phyloP scores from a whole-genome alignment of 2,113 vertebrate genomes.

The Cottus gobio region DNA sequence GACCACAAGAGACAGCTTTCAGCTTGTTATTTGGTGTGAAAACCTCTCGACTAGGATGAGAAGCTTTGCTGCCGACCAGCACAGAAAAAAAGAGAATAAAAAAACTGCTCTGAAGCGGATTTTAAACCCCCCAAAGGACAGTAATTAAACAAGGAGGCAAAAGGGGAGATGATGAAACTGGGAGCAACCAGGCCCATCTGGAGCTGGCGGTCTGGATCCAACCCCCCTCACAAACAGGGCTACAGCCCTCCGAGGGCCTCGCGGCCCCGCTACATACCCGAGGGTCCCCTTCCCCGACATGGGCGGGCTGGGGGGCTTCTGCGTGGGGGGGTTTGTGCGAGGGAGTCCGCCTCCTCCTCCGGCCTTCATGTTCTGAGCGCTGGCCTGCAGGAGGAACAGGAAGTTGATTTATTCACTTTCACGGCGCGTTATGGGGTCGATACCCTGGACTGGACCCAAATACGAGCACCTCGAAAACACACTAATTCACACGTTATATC shows the following conservation, averaged over 20 bases:
- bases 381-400: constrained; percentile 85
- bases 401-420: neutral
- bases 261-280: constrained; percentile 86
- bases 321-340: constrained; percentile 95
- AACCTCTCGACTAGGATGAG: neutral
- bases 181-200: constrained; percentile 36
- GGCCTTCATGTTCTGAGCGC: constrained; percentile 98
- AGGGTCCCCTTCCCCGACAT: constrained; percentile 96
- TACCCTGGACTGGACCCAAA: neutral
- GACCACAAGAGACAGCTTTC: neutral
- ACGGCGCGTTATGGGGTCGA: neutral
- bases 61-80: neutral
- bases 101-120: neutral
- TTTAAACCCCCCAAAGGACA: neutral
- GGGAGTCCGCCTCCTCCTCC: constrained; percentile 90
- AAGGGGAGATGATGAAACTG: constrained; percentile 53
- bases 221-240: constrained; percentile 1
- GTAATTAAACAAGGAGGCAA: constrained; percentile 39
- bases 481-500: neutral
- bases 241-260: neutral
- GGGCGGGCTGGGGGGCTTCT: constrained; percentile 98
- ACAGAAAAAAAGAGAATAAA: neutral
- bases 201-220: neutral
- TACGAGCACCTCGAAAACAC: neutral
- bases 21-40: neutral